These are phyloP conservation scores for Clarias laeviceps DNA, from an alignment of 2,797 vertebrate species.

Conservation along the genomic window DNA sequence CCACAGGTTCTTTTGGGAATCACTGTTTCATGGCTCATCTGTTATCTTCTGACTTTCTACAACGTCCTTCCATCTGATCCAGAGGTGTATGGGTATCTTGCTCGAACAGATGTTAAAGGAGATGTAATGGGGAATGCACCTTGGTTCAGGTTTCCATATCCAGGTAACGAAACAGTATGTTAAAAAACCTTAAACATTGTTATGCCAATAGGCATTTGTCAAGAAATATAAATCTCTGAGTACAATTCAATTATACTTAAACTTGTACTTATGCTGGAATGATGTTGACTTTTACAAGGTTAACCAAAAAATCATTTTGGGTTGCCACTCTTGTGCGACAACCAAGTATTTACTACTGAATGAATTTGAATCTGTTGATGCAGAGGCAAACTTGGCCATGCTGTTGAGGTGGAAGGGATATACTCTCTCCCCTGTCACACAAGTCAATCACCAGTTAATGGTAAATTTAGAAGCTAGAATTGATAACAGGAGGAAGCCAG, in stretches of 20 bases:
- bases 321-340: background rate
- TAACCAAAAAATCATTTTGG: background rate
- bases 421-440: background rate
- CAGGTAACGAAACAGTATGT: conserved; percentile 74
- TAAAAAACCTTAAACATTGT: background rate
- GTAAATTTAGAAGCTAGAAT: background rate
- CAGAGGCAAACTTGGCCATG: background rate
- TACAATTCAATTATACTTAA: background rate
- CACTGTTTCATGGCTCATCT: conserved; percentile 88
- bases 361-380: background rate
- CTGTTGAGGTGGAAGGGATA: background rate
- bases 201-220: background rate
- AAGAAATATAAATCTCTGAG: background rate
- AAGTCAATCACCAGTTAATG: background rate
- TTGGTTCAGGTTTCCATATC: conserved; percentile 93
- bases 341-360: too few species aligned
- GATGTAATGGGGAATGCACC: conserved; percentile 81
- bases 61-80: conserved; percentile 78
- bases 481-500: background rate
- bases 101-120: conserved; percentile 88
- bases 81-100: conserved; percentile 79
- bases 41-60: conserved; percentile 83
- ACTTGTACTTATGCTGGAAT: background rate
- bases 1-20: conserved; percentile 90
- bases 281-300: too few species aligned